Evolutionary conservation across 2,113 vertebrate species (phyloP), one percentile per base, ranked within the genome.

Genomic region (Psittacara wagleri): DNA sequence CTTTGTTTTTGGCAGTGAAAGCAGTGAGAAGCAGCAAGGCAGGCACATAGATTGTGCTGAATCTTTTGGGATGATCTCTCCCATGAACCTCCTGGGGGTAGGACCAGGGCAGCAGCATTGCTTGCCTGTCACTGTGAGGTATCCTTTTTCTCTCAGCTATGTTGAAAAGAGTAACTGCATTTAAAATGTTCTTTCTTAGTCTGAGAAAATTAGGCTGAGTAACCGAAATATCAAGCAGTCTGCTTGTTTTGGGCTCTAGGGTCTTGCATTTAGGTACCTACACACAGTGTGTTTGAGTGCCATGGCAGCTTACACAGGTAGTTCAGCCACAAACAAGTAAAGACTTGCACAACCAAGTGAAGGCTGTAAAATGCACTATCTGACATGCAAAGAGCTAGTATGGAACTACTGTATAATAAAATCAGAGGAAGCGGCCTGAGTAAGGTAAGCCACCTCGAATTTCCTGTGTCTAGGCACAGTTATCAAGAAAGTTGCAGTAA

Each of bases 1-100:
- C 94, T 96, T 95, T 87, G 70, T 57, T 96, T 94, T 92, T 96
- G 95, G 96, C 96, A 96, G 73, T 75, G 80, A 70, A 88, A 94
- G 77, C 52, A 75, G 22, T 41, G 70, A 88, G 88, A 86, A 94
- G 81, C 54, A 57, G 75, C 62, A 87, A 84, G 63, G 33, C 91
- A 91, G 90, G 66, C 80, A 86, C 69, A 81, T 83, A 96, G 94
- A 95, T 96, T 96, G 86, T 76, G 67, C 63, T 67, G 74, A 91
- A 79, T 90, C 76, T 77, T 84, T 86, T 83, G 83, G 90, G 90
- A 89, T 87, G 52, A 68, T 84, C 63, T 96, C 90, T 93, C 94
- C 86, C 90, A 90, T 83, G 88, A 86, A 84, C 23, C 57, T 92
- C 77, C 52, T 52, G 73, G 44, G 73, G 37, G 20, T 25, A 92